phyloP scores from a whole-genome alignment of 2,113 vertebrate genomes.

The Oxyruncus cristatus region DNA sequence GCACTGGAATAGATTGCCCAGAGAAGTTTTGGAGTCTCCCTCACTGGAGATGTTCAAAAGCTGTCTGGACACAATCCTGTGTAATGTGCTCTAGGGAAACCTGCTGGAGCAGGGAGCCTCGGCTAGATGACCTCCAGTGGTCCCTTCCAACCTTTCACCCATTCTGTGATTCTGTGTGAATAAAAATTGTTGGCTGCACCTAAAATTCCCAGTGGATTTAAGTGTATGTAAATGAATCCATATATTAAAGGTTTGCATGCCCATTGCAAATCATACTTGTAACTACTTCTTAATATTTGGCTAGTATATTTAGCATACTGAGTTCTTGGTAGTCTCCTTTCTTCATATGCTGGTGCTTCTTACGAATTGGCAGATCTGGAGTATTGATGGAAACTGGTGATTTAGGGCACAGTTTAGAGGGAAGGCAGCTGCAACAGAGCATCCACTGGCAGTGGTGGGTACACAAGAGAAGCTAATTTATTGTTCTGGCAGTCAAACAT shows the following conservation, averaged over 20 bases:
- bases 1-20: background rate
- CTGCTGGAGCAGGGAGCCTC: background rate
- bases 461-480: background rate
- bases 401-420: background rate
- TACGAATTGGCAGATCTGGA: background rate
- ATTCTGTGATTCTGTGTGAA: background rate
- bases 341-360: background rate
- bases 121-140: background rate
- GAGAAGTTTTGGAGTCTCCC: background rate
- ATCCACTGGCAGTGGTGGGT: background rate
- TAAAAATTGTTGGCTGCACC: background rate
- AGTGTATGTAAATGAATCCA: background rate
- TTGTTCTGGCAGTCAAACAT: background rate
- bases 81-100: background rate
- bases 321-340: background rate
- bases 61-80: too few relatives aligned
- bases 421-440: background rate
- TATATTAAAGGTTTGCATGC: background rate
- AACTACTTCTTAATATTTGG: background rate
- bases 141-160: background rate
- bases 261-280: background rate
- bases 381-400: background rate
- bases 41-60: fast-evolving
- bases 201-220: background rate
- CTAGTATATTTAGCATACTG: background rate